Percentiles rank a stretch among this genome's conserved stretches.
These are phyloP conservation scores for Cavia aperea DNA, from an alignment of 2,113 vertebrate genomes.

Conservation along the genomic window DNA sequence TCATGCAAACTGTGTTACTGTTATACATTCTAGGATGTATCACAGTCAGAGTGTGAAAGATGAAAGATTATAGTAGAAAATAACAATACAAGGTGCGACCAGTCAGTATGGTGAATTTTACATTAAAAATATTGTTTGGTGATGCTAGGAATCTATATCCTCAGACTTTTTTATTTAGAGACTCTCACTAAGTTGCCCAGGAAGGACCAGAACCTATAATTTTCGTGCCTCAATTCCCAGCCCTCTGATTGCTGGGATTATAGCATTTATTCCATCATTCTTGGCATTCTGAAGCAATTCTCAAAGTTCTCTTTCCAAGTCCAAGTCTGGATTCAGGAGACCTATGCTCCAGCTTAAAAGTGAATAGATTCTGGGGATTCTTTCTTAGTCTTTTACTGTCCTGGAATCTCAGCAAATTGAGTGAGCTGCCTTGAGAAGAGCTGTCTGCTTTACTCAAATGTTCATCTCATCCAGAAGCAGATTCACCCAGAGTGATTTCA, in stretches of 20 bases:
- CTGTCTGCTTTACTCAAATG: background rate
- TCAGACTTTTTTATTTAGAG: background rate
- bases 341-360: background rate
- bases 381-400: background rate
- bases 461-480: background rate
- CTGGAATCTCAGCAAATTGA: background rate
- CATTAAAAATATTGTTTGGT: background rate
- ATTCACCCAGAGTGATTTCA: background rate
- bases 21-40: background rate
- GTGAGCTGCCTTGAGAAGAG: background rate
- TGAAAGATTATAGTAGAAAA: background rate
- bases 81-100: background rate
- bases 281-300: background rate
- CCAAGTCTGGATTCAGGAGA: background rate
- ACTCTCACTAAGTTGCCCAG: background rate
- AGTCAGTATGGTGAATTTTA: background rate
- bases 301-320: background rate
- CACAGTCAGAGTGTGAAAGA: background rate
- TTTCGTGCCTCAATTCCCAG: background rate
- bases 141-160: background rate
- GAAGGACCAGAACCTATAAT: background rate
- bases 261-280: background rate
- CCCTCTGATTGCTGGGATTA: background rate
- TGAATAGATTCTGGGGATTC: background rate
- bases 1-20: background rate